Base-by-base conservation (phyloP, 2,113 vertebrate genomes). In the Formicarius rufipectus region DNA sequence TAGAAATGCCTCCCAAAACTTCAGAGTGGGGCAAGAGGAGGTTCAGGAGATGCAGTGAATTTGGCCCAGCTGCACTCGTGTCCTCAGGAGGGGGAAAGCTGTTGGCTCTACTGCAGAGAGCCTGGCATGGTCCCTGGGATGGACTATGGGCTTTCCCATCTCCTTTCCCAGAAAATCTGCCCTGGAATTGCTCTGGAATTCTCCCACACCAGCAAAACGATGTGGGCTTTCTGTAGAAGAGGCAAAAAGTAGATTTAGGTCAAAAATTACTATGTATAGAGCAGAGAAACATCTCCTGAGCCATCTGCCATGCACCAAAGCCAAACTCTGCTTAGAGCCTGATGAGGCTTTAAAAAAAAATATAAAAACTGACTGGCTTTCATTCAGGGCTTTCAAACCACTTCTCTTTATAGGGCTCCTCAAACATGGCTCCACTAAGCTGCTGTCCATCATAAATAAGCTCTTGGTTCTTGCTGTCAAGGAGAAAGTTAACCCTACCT, bases 271-370 rank as follows among this genome's bases (percentile, higher is more conserved):
- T 95, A 93, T 88, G 93, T 92, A 84, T 95, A 90, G 94, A 95
- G 91, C 59, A 68, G 68, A 87, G 80, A 37, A 93, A 58, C 92
- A 71, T 86, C 94, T 93, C 89, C 85, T 71, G 79, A 92, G 28
- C 94, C 91, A 92, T 95, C 95, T 97, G 96, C 95, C 91, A 11
- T 45, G 90, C 72, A 88, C 88, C 83, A 74, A 80, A 90, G 88
- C 90, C 96, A 96, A 93, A 84, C 86, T 86, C 86, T 2, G 56
- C 95, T 95, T 86, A 89, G 23, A 90, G 72, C 68, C 60, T 90
- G 80, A 78, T 39, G 67, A 89, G 63, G 89, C 72, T 94, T 95
- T 86, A 59, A 49, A 87, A 87, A 87, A 60, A 49, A 5, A 14
- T 12, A 27, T n/a, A 20, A 45, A 72, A 30, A 55, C 50, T 22